Evolutionary conservation across 1,140 invertebrate genomes (phyloP), one percentile per base, ranked within the genome.

Genomic region (Diprion similis): DNA sequence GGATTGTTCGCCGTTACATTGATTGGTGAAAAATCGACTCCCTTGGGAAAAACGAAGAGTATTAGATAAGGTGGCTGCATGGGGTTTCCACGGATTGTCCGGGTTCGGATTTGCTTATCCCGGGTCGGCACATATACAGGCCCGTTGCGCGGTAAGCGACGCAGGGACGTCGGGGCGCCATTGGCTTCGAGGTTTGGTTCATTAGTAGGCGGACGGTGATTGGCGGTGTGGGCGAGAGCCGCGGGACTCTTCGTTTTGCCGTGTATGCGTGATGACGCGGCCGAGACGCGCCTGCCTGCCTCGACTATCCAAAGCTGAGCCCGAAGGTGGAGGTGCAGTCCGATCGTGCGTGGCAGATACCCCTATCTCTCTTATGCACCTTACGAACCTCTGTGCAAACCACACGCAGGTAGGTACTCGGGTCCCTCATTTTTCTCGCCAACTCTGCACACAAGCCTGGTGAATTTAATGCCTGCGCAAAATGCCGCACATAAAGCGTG

Each of bases 291-390:
- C 51, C 51, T 59, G 51, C 51, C 51, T 59, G 24, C 24, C 24
- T 37, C 51, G n/a, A 13, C 51, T 59, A 59, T 59, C 51, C 51
- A 59, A 59, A 59, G 11, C 7, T 59, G 9, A 75, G 24, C 80
- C 15, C 17, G 47, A n/a, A 19, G 72, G 71, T 45, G 73, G 79
- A 83, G 80, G 51, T 9, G 11, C 11, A 59, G 6, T 59, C 51
- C 81, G 84, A 85, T 84, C 82, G 81, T 84, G 82, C 83, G 82
- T 81, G 84, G 78, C 72, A 84, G 84, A 84, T 85, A 84, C n/a
- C 9, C 51, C 51, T 59, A 9, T 59, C 51, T 59, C n/a, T 59
- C 24, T 59, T 59, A 6, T 8, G 51, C 51, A 59, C 11, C 51
- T 59, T 17, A 59, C 51, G 51, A 59, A 59, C 51, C 24, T 37